Base-by-base conservation (phyloP, 2,113 vertebrate genomes). In the Alectura lathami region DNA sequence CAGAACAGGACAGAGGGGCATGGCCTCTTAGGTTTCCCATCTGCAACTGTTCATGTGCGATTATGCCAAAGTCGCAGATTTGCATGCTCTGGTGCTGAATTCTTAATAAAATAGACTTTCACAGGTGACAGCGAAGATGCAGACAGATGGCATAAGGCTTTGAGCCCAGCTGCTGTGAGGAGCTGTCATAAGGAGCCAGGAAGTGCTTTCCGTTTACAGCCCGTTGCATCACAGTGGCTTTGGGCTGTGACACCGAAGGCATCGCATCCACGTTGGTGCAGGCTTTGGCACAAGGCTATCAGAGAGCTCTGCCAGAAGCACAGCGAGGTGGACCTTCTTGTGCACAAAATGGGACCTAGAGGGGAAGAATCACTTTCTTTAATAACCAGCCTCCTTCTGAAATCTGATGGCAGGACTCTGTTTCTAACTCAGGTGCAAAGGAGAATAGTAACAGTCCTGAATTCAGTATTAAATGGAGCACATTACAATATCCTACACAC, bases 141-240 rank as follows among this genome's bases (percentile, higher is more conserved):
- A 88, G 89, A 66, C 86, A 95, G 93, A 95, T 84, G 90, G 85
- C n/a, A 27, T 13, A 56, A 88, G 47, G 38, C 51, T 96, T 67
- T 3, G 17, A 64, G 85, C 13, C 2, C 86, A 88, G 91, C 76
- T 91, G 91, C 90, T 64, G 66, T 16, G 43, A 86, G 26, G 85
- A 90, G 88, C 72, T 86, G 73, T 78, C 64, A 77, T n/a, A 57
- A 91, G 79, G 69, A 86, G 9, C 11, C 0, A 8, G 76, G 68
- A 95, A 70, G 51, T n/a, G 40, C 38, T 88, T 91, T 83, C 42
- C 59, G 51, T 89, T 91, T 72, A 9, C 32, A 4, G 50, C 8
- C 26, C 20, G 50, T 51, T 42, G 21, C 62, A 32, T 36, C 0
- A 1, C 50, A 79, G 76, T 86, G 73, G 68, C 88, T 81, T n/a